Base-by-base conservation (phyloP, 2,113 vertebrate genomes). In the Podocnemis expansa region DNA sequence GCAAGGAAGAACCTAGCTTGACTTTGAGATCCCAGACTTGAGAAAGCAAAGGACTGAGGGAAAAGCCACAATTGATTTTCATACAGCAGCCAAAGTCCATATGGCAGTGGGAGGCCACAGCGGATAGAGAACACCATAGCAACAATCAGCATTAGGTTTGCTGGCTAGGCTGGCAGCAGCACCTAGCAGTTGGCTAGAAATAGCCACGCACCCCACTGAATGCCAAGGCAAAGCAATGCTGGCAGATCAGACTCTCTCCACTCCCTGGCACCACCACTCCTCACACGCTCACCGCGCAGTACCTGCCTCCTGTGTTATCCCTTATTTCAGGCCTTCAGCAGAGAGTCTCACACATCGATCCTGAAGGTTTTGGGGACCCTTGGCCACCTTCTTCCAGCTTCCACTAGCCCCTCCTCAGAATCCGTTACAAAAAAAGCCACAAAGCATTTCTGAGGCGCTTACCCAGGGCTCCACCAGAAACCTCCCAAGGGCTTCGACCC, bases 301-400 rank as follows among this genome's bases (percentile, higher is more conserved):
- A 63, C 31, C 63, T 67, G 34, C 63, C 63, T 38, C 63, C 63
- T 38, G 63, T n/a, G 17, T 5, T 10, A 70, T 17, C 19, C 21
- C n/a, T 19, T 38, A 22, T 19, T 38, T 38, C 2, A 70, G n/a
- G 22, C 34, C 4, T 5, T 21, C 3, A 21, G n/a, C 63, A 38
- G 34, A 9, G 34, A 21, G 63, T 5, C 2, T 5, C 19, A 22
- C 8, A 21, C 21, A 19, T 16, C 88, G 67, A 3, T 27, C 29
- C 54, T 5, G 12, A 3, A 3, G 3, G 21, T 21, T 24, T 4
- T 31, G 22, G n/a, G 43, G 43, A 55, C 49, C 17, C 51, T 0
- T 3, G 1, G 5, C 1, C 29, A 80, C 3, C 3, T 12, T 2
- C 38, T 3, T 5, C 21, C 63, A 38, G 63, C 63, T 4, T 5